Percentiles rank a stretch among this genome's conserved stretches.
These are phyloP conservation scores for Uria aalge DNA, from an alignment of 2,113 vertebrate genomes.

Conservation along the genomic window DNA sequence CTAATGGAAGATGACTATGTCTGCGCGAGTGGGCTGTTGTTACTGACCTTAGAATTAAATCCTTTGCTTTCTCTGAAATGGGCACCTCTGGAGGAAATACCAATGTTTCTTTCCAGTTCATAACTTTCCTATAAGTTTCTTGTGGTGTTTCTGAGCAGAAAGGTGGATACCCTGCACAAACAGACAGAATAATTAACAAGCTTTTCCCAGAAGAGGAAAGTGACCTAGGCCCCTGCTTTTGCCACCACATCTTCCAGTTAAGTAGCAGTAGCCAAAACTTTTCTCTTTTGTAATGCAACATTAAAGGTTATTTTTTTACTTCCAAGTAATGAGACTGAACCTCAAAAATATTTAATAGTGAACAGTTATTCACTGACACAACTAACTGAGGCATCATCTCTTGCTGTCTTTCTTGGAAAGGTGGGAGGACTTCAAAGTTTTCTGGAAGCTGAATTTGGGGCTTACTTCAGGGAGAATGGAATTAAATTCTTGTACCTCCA, in stretches of 20 bases:
- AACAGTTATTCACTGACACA: background rate
- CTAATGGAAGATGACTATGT: background rate
- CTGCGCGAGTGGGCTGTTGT: background rate
- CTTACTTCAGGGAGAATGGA: background rate
- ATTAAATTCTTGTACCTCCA: background rate
- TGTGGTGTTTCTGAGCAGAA: constrained; percentile 99
- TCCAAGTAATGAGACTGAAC: background rate
- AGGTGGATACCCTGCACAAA: constrained; percentile 89
- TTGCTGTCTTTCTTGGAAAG: background rate
- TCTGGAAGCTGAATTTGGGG: background rate
- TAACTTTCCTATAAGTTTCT: constrained; percentile 98
- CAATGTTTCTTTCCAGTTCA: constrained; percentile 98
- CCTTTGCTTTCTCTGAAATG: constrained; percentile 95
- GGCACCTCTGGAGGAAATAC: constrained; percentile 97
- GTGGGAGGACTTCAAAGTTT: background rate
- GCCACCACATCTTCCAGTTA: background rate
- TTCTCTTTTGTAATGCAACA: background rate
- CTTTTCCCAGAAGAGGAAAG: background rate
- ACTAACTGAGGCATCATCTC: background rate
- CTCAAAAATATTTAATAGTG: background rate
- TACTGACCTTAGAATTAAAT: constrained; percentile 89
- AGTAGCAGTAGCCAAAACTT: background rate
- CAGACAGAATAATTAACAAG: background rate
- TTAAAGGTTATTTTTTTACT: background rate
- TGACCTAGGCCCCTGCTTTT: background rate